Percentiles rank a stretch among this genome's conserved stretches.
Conservation (phyloP, 2,888 invertebrate genomes). For the Trissolcus japonicus region DNA sequence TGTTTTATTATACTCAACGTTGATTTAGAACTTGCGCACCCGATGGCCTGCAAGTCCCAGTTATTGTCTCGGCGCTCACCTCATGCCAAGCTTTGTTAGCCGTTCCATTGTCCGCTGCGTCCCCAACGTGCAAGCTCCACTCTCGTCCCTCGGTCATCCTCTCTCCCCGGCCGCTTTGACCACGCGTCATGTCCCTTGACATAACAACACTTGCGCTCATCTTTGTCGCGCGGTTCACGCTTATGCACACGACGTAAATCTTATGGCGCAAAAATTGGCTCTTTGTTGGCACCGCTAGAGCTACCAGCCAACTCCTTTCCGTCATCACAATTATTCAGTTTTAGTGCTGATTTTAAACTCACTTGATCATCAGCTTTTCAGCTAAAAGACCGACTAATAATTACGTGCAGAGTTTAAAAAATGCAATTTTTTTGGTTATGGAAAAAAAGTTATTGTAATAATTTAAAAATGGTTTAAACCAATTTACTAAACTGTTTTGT, state of each 20-base stretch:
- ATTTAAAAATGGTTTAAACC: no score
- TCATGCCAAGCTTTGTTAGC: conserved; percentile 71
- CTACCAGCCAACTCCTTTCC: neutral
- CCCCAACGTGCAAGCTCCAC: conserved; percentile 18
- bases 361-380: no score
- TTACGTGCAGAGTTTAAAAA: no score
- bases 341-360: no score
- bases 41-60: conserved; percentile 64
- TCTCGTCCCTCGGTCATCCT: conserved; percentile 1
- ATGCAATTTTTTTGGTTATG: no score
- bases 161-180: conserved; percentile 14
- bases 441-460: no score
- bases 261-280: conserved; percentile 23
- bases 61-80: conserved; percentile 71
- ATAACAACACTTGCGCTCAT: conserved; percentile 21
- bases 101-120: conserved; percentile 68
- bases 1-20: conserved; percentile 73
- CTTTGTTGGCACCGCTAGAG: conserved; percentile 13
- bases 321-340: conserved; percentile 3
- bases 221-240: conserved; percentile 41
- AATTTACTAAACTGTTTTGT: no score
- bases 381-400: no score
- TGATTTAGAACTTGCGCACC: conserved; percentile 71
- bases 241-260: conserved; percentile 27
- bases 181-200: conserved; percentile 30